Conservation (phyloP, 1,140 invertebrate genomes). For the Ericerus pela region DNA sequence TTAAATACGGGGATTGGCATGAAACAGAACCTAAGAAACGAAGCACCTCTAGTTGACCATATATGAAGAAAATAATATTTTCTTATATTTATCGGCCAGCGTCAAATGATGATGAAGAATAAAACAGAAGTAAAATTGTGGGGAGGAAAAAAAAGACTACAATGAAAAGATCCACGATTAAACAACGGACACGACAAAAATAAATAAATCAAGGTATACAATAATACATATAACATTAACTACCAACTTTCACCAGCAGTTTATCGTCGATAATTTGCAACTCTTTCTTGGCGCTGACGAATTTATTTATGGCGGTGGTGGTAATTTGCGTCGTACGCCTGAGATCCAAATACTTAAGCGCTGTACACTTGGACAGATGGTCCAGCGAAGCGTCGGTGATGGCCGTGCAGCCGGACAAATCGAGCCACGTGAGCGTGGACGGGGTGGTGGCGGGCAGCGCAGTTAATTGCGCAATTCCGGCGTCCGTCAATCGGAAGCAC, state of each 20-base stretch:
- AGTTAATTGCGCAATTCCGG: conserved; percentile 69
- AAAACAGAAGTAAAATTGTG: too few species aligned
- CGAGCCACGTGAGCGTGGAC: conserved; percentile 42
- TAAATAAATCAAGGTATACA: too few species aligned
- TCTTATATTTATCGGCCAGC: too few species aligned
- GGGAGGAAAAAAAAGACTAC: too few species aligned
- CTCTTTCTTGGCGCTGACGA: conserved; percentile 33
- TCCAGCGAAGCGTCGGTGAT: conserved; percentile 68
- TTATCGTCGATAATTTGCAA: conserved; percentile 2
- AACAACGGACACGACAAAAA: too few species aligned
- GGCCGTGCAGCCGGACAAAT: conserved; percentile 63
- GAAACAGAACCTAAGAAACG: too few species aligned
- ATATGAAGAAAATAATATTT: too few species aligned
- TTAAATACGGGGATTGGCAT: too few species aligned
- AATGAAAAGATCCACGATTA: too few species aligned
- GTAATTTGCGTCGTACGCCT: conserved; percentile 60
- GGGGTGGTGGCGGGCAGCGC: conserved; percentile 43
- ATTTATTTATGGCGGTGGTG: conserved; percentile 60
- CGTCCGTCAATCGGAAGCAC: conserved; percentile 72
- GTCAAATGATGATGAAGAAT: too few species aligned
- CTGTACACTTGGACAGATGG: conserved; percentile 51
- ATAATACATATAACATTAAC: background rate
- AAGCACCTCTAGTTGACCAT: too few species aligned
- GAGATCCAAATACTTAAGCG: conserved; percentile 49
- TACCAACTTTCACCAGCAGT: conserved; percentile 6